Base-by-base conservation (phyloP, 2,797 vertebrate genomes). In the Sebastes trivittatus region DNA sequence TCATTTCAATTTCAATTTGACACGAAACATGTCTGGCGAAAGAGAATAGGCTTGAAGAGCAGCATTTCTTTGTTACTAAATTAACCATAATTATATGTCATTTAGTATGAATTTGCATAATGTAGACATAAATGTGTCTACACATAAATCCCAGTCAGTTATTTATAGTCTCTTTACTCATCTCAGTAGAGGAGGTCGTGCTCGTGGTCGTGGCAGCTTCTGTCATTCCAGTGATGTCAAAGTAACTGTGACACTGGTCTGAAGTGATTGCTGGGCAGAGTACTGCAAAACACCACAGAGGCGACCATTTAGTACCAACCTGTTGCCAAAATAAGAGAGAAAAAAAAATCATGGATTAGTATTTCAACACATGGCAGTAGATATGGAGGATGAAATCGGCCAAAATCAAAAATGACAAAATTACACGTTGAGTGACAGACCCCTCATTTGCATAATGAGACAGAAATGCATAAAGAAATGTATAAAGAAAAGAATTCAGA, bases 191-290 rank as follows among this genome's bases (percentile, higher is more conserved):
- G 22, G 46, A 30, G 71, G 66, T 56, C 32, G 16, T 65, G 77
- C 65, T 65, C 54, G 73, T 67, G 69, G 54, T 81, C 18, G 60
- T 38, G 73, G 72, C 80, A 83, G 74, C 86, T 85, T 60, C 72
- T 75, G 69, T 79, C 88, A 85, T 42, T 75, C 83, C 69, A 64
- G 42, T 32, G 58, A 78, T 65, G 78, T 91, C 83, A 63, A 52
- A 77, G 76, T 20, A 52, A 70, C 56, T 59, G 58, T 86, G 82
- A 78, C 77, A 67, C 54, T 81, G 36, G 52, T 80, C 71, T 75
- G 58, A 90, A 82, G 79, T 67, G 86, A 90, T 80, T 56, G 64
- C 63, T 20, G 52, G 70, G 55, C 70, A 71, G 62, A 80, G 34
- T 9, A 29, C 6, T n/a, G 29, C 22, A 64, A 63, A 84, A 72